A percentile compares a stretch with the other conserved stretches of the same genome.
These are phyloP conservation scores for Teleogryllus oceanicus DNA, from an alignment of 2,888 invertebrate genomes.

Conservation along the genomic window DNA sequence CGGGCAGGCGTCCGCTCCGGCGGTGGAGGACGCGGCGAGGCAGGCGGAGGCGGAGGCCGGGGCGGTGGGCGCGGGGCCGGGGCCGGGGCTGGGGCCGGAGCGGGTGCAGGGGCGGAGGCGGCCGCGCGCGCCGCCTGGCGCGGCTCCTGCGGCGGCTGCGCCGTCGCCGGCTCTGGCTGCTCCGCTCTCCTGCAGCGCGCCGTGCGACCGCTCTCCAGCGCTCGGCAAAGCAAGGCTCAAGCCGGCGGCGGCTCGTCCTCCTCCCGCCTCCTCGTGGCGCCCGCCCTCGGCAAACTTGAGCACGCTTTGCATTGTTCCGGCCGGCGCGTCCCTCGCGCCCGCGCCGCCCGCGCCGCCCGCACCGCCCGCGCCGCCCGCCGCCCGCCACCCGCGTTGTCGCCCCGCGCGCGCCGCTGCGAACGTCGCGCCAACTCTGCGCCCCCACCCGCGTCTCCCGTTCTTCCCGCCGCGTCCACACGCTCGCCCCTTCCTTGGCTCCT, in stretches of 20 bases:
- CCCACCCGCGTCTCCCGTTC: too few species aligned
- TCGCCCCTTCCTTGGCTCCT: too few species aligned
- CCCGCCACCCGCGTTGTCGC: not conserved
- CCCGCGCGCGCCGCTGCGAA: not conserved
- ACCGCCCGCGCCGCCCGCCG: not conserved
- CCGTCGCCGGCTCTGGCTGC: conserved; percentile 21
- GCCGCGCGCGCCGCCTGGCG: not conserved
- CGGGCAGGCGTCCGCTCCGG: not conserved
- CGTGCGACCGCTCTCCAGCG: conserved; percentile 21
- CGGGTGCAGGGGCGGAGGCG: not conserved
- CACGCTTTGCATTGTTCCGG: conserved; percentile 32
- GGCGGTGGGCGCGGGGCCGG: not conserved
- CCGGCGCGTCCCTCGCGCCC: conserved; percentile 4
- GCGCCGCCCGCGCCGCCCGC: conserved; percentile 19
- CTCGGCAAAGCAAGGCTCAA: conserved; percentile 21
- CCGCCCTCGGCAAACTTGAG: conserved; percentile 30
- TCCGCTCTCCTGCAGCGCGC: not conserved
- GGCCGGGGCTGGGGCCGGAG: not conserved
- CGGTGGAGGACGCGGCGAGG: not conserved
- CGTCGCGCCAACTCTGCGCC: too few species aligned
- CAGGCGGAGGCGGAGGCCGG: not conserved
- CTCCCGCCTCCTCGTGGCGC: conserved; percentile 18
- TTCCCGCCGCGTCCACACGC: too few species aligned
- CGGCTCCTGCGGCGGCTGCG: conserved; percentile 21
- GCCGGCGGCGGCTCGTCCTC: conserved; percentile 18